Evolutionary conservation across 1,140 invertebrate species (phyloP), one percentile per base, ranked within the genome.

Genomic region (Papilio machaon): DNA sequence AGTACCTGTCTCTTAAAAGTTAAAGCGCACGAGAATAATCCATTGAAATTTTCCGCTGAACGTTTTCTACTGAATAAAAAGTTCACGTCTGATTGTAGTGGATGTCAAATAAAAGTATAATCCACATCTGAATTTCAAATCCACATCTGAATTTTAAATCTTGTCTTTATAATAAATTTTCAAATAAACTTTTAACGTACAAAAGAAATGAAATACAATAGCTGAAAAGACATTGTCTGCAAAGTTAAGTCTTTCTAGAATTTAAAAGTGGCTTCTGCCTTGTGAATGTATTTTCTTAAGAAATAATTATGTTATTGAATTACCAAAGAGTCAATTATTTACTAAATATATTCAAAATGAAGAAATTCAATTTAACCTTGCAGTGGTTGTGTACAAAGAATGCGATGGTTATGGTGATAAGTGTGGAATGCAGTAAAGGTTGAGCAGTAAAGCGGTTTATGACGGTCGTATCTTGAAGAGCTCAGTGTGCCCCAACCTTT

Each of bases 381-480:
- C 64, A 67, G 64, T 67, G 30, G 30, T 64, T 64, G 60, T 30
- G 19, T 6, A 23, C 2, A 4, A 58, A 58, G 17, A 67, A 67
- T 67, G 64, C 64, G 35, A 35, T 15, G 5, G 13, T 38, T 70
- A 70, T 70, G 6, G 60, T 13, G 23, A 35, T 70, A 70, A 30
- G 60, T 35, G 11, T 15, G 64, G 30, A 70, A 70, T 70, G 64
- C 64, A 70, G 64, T 70, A 30, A 70, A 70, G 64, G 30, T 70
- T 70, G 13, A 17, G 64, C 30, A 19, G n/a, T 70, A 15, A 70
- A 70, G 64, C 30, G 64, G 6, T 70, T 70, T 70, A 70, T 38
- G 64, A 70, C 64, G 64, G 60, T 70, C 64, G 64, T 70, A 70
- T 35, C 30, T 5, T 70, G 30, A 70, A 70, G 64, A 70, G 30